Conservation (phyloP, 2,888 invertebrate species). For the Ditylenchus weischeri region DNA sequence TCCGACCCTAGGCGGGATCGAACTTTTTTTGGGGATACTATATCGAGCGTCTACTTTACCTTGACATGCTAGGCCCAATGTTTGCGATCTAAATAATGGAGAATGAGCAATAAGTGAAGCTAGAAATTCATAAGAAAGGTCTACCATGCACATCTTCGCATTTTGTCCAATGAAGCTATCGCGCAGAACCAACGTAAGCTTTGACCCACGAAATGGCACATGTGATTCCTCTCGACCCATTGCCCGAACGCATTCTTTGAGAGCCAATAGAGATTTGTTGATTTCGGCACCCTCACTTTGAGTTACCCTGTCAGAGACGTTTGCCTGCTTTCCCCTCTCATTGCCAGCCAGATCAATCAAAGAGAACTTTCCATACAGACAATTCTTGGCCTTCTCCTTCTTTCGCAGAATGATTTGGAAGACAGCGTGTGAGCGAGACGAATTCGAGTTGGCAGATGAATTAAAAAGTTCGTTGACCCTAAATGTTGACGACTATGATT, state of each 20-base stretch:
- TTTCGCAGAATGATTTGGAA: constrained; percentile 80
- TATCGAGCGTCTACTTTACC: too few species aligned
- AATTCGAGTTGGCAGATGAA: constrained; percentile 96
- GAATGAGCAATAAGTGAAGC: too few species aligned
- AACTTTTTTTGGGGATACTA: too few species aligned
- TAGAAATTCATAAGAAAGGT: background rate
- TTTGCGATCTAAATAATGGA: constrained; percentile 77
- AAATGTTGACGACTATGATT: too few species aligned
- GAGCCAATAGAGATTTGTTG: constrained; percentile 77
- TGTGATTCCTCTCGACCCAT: constrained; percentile 90
- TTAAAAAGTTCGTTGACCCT: too few species aligned
- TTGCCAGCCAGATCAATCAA: constrained; percentile 84
- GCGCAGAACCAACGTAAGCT: constrained; percentile 88
- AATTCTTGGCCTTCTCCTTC: constrained; percentile 41
- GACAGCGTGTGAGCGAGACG: constrained; percentile 96
- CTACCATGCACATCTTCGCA: constrained; percentile 89
- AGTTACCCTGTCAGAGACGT: constrained; percentile 89
- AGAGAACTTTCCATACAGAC: constrained; percentile 87
- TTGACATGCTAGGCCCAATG: constrained; percentile 81
- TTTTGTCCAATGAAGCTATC: constrained; percentile 97
- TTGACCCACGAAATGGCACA: constrained; percentile 93
- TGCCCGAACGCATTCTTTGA: constrained; percentile 86
- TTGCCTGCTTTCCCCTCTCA: constrained; percentile 96
- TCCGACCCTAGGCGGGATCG: too few species aligned
- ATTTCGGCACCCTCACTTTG: constrained; percentile 94